These are phyloP conservation scores for Neuroscelio doddi DNA, from an alignment of 2,888 invertebrate species.

Conservation along the genomic window DNA sequence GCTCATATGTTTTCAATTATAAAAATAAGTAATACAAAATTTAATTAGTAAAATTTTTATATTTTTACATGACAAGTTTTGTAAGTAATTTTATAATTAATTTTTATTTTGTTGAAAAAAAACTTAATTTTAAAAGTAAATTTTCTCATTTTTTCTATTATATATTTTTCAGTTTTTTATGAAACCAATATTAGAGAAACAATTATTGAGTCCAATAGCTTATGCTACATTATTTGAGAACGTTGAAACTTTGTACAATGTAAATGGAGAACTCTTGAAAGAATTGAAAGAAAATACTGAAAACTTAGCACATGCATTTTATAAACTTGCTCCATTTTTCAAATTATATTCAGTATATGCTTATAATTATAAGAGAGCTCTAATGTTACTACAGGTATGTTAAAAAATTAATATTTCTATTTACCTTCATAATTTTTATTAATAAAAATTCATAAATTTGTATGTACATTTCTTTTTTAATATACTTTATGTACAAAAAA, in stretches of 20 bases:
- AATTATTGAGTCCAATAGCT: constrained; percentile 73
- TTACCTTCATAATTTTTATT: too few relatives aligned
- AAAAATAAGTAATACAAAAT: too few relatives aligned
- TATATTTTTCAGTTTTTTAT: constrained; percentile 74
- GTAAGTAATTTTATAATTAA: background rate
- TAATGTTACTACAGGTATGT: constrained; percentile 76
- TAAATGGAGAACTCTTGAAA: constrained; percentile 77
- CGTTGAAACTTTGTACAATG: constrained; percentile 77
- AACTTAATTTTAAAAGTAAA: background rate
- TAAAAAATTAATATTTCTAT: background rate
- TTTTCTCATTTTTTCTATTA: constrained; percentile 6
- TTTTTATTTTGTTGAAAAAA: background rate
- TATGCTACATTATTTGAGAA: constrained; percentile 77
- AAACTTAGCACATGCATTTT: constrained; percentile 79
- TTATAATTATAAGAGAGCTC: constrained; percentile 79
- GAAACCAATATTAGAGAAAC: constrained; percentile 74
- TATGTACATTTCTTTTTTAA: too few relatives aligned
- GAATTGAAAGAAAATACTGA: constrained; percentile 75
- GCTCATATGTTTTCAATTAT: background rate
- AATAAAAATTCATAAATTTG: too few relatives aligned
- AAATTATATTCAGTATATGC: constrained; percentile 86
- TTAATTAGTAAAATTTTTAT: too few relatives aligned
- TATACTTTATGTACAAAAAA: too few relatives aligned
- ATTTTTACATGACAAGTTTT: too few relatives aligned
- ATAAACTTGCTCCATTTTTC: constrained; percentile 82